Conservation (phyloP, 2,888 invertebrate genomes). For the Rhagophthalmus giganteus region DNA sequence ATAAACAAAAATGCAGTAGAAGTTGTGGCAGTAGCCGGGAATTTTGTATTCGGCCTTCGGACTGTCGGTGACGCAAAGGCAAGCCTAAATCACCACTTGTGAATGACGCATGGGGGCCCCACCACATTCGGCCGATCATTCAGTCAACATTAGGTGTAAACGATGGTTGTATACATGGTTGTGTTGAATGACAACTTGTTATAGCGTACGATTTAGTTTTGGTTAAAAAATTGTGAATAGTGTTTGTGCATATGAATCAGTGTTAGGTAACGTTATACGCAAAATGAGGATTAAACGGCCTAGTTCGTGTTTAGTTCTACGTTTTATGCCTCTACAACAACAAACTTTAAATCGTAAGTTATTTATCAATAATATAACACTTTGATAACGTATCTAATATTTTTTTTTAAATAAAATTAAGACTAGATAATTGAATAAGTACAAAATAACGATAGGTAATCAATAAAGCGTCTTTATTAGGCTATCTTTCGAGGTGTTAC, state of each 20-base stretch:
- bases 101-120: conserved; percentile 37
- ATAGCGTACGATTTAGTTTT: conserved; percentile 12
- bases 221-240: too few species aligned
- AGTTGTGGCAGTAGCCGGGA: conserved; percentile 28
- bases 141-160: conserved; percentile 21
- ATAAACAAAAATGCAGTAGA: conserved; percentile 23
- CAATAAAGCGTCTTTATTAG: too few species aligned
- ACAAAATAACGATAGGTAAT: too few species aligned
- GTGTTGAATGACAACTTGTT: conserved; percentile 13
- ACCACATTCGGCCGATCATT: conserved; percentile 27
- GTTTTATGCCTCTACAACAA: conserved; percentile 62
- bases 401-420: too few species aligned
- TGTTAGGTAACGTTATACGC: background rate
- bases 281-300: conserved; percentile 67
- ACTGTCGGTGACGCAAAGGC: conserved; percentile 34
- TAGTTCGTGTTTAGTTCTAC: conserved; percentile 65
- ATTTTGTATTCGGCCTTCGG: conserved; percentile 34
- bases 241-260: too few species aligned
- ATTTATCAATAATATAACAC: background rate
- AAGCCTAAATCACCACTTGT: conserved; percentile 31
- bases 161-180: conserved; percentile 17
- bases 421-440: too few species aligned
- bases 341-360: conserved; percentile 40
- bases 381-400: too few species aligned
- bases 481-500: too few species aligned